These are phyloP conservation scores for Tetramorium simillimum DNA, from an alignment of 1,140 invertebrate genomes.

Conservation along the genomic window DNA sequence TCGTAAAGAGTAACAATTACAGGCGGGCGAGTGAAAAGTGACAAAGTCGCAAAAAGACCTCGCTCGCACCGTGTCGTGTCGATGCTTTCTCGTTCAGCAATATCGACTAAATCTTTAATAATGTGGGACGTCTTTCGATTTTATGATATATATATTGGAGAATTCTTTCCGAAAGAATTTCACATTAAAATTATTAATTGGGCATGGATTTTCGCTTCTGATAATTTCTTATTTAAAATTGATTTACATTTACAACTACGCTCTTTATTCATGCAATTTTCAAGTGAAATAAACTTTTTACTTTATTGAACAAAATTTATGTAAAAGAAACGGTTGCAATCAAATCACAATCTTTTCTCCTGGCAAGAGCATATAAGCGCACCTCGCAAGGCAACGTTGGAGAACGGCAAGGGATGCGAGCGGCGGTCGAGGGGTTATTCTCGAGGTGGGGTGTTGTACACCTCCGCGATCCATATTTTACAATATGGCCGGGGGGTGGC, in stretches of 20 bases:
- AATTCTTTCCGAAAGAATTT: neutral
- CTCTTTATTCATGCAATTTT: neutral
- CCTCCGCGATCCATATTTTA: conserved; percentile 85
- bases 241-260: neutral
- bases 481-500: conserved; percentile 83
- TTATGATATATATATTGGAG: neutral
- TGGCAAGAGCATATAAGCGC: neutral
- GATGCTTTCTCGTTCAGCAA: conserved; percentile 40
- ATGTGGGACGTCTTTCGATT: neutral
- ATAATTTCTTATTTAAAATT: neutral
- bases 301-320: neutral
- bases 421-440: conserved; percentile 44
- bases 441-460: conserved; percentile 81
- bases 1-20: conserved; percentile 71
- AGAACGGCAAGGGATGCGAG: conserved; percentile 57
- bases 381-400: conserved; percentile 46
- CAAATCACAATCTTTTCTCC: neutral
- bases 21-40: conserved; percentile 49
- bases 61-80: conserved; percentile 18
- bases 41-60: conserved; percentile 54
- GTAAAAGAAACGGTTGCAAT: neutral
- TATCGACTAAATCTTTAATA: conserved; percentile 34
- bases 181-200: neutral
- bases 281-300: neutral
- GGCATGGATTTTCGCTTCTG: neutral